Evolutionary conservation across 2,797 vertebrate species (phyloP), one percentile per base, ranked within the genome.

Genomic region (Aotus griseimembra): DNA sequence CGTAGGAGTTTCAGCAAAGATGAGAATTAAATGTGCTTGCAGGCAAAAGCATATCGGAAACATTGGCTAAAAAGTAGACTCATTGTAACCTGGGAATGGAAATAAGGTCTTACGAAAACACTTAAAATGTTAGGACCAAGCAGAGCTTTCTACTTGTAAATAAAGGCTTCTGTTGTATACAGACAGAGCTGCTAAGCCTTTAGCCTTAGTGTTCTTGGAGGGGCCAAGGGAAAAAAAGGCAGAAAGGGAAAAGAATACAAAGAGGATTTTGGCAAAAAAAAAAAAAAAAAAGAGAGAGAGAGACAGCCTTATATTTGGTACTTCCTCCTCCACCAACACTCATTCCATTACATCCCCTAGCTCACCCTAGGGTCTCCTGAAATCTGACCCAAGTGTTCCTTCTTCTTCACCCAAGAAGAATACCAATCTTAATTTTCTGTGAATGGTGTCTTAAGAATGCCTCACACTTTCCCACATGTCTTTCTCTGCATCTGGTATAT

Each of bases 51-150:
- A n/a, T 39, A 70, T 81, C 19, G n/a, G 76, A 82, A 89, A 94
- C 91, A 94, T 17, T 90, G 36, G n/a, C 80, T 84, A 70, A 87
- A 79, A 91, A 77, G 39, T n/a, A n/a, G 55, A 83, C n/a, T 79
- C 36, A 20, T 7, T 79, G 7, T 57, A 93, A 81, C 64, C 88
- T 52, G 9, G 44, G 85, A 82, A 76, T 90, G 82, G 64, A 93
- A 95, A 94, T 84, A 85, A 86, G 26, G n/a, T 76, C 93, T 89
- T 58, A n/a, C 39, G 70, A 84, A 90, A 95, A 94, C 89, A 85
- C 50, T 86, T 52, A 70, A 85, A 70, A 50, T 33, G 39, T 84
- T 79, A 82, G 58, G n/a, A 88, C 58, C 57, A 88, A 36, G 44
- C 76, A 88, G 57, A 22, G 61, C 41, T 79, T 94, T 96, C 77